These are phyloP conservation scores for Hephaestus fuliginosus DNA, from an alignment of 2,797 vertebrate species.

Conservation along the genomic window DNA sequence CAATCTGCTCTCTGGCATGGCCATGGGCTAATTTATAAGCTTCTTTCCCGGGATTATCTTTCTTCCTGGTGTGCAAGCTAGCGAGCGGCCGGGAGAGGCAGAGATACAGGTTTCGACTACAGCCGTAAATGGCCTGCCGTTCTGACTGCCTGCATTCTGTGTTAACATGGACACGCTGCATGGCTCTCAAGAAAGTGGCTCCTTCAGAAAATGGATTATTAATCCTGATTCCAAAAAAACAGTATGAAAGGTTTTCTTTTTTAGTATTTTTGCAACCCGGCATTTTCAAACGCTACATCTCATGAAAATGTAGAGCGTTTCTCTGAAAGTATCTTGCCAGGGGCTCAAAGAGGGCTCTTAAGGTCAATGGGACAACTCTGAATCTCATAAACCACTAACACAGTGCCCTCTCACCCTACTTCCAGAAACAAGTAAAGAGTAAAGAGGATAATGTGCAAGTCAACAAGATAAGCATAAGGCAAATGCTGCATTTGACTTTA, in stretches of 20 bases:
- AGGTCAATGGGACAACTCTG: constrained; percentile 21
- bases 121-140: constrained; percentile 47
- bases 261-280: neutral
- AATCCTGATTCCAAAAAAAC: constrained; percentile 1
- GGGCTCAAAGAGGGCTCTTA: constrained; percentile 14
- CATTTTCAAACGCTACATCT: constrained; percentile 3
- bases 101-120: constrained; percentile 54
- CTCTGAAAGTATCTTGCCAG: constrained; percentile 14
- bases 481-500: constrained; percentile 23
- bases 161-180: constrained; percentile 25
- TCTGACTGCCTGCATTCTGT: constrained; percentile 24
- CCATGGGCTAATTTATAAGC: constrained; percentile 85
- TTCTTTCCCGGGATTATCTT: constrained; percentile 86
- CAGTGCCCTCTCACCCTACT: constrained; percentile 51
- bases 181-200: constrained; percentile 25
- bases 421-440: constrained; percentile 32
- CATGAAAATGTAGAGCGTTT: constrained; percentile 4
- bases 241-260: neutral
- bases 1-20: constrained; percentile 77
- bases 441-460: constrained; percentile 58
- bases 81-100: constrained; percentile 62
- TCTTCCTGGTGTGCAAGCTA: constrained; percentile 78
- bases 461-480: constrained; percentile 51
- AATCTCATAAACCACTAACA: constrained; percentile 33
- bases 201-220: constrained; percentile 26